phyloP scores from a whole-genome alignment of 2,113 vertebrate species.

The Sphyrna mokarran region DNA sequence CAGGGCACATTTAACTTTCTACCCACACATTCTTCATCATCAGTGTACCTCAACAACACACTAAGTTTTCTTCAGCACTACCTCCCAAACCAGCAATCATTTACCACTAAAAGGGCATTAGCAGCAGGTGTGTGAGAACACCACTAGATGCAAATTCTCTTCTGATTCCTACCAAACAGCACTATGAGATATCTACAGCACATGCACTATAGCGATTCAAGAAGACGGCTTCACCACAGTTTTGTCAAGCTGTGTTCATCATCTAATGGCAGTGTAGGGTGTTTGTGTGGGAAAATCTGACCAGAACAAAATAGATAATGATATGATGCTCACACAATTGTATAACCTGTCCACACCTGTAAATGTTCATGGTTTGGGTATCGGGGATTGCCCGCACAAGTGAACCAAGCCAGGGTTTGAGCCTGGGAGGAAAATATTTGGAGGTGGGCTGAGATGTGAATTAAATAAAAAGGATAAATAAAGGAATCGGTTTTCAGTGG shows the following conservation, averaged over 20 bases:
- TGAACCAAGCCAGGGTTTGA: neutral
- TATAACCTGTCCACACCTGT: neutral
- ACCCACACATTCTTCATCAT: neutral
- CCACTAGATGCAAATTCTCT: neutral
- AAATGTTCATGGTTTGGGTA: neutral
- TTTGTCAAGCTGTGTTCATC: neutral
- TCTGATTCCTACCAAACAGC: neutral
- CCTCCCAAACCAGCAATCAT: neutral
- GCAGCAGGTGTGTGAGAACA: neutral
- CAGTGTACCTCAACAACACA: neutral
- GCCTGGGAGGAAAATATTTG: neutral
- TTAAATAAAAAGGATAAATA: neutral
- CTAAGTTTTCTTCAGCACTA: neutral
- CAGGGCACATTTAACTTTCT: neutral
- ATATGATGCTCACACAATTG: no score
- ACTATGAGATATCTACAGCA: neutral
- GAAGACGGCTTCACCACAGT: neutral
- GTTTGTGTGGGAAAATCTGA: neutral
- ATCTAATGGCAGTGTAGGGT: neutral
- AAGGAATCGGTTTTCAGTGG: no score
- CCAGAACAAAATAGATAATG: neutral
- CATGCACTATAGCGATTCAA: neutral
- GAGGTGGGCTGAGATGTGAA: neutral
- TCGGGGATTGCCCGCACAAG: no score
- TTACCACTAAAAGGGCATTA: neutral